phyloP scores from a whole-genome alignment of 1,140 invertebrate genomes.

The Musca domestica region DNA sequence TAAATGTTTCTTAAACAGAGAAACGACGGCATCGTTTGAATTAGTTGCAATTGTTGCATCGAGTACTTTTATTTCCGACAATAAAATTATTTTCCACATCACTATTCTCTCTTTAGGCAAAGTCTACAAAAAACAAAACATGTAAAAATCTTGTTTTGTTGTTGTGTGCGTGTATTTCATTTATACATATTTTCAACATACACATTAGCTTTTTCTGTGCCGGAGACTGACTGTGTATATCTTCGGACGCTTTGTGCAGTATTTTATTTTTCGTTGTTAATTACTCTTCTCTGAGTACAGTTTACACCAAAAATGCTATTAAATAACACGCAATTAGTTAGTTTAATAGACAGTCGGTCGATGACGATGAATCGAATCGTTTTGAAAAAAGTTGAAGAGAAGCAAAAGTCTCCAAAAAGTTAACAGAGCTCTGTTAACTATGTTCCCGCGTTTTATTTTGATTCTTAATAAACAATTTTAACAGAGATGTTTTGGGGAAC shows the following conservation, averaged over 20 bases:
- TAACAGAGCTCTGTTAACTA: constrained; percentile 13
- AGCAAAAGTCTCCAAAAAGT: constrained; percentile 1
- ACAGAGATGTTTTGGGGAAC: neutral
- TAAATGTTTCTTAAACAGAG: no score
- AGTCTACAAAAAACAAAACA: constrained; percentile 22
- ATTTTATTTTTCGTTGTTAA: constrained; percentile 14
- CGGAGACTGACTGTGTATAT: neutral
- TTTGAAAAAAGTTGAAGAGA: neutral
- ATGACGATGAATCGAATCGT: neutral
- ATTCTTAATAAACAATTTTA: constrained; percentile 1
- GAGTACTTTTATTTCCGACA: constrained; percentile 3
- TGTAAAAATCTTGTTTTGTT: constrained; percentile 18
- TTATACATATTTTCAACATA: constrained; percentile 16
- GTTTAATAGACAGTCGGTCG: constrained; percentile 9
- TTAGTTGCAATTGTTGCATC: no score
- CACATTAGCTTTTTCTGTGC: neutral
- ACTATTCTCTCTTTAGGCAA: constrained; percentile 4
- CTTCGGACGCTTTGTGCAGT: constrained; percentile 1
- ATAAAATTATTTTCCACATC: constrained; percentile 10
- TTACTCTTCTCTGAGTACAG: constrained; percentile 17
- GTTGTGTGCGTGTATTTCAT: neutral
- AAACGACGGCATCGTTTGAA: no score
- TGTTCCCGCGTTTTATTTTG: constrained; percentile 17
- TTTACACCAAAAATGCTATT: constrained; percentile 21
- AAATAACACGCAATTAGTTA: constrained; percentile 22